phyloP scores from a whole-genome alignment of 2,113 vertebrate genomes.

The Sinosuthora webbiana region DNA sequence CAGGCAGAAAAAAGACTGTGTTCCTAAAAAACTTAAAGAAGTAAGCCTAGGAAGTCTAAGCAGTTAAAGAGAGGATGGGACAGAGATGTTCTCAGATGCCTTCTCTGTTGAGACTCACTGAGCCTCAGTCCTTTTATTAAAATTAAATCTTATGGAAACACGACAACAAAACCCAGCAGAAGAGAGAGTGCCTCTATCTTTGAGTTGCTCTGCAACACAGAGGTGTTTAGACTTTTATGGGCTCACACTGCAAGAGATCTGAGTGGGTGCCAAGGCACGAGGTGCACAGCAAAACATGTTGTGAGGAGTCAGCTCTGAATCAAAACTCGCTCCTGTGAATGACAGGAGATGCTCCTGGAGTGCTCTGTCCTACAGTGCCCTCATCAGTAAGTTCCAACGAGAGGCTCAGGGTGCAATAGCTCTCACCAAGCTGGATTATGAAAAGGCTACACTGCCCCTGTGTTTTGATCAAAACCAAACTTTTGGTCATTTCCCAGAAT shows the following conservation, averaged over 20 bases:
- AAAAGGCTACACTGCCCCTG: background rate
- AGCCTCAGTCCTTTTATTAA: background rate
- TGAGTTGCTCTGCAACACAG: background rate
- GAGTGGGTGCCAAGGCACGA: background rate
- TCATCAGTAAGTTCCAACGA: background rate
- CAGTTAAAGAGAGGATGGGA: background rate
- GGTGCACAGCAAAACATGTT: background rate
- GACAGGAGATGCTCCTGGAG: background rate
- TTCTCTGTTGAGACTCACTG: background rate
- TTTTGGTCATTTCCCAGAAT: background rate
- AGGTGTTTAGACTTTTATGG: background rate
- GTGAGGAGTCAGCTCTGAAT: conserved; percentile 6
- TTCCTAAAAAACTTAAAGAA: background rate
- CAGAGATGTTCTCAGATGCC: background rate
- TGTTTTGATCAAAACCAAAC: background rate
- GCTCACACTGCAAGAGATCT: background rate
- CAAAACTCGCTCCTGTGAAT: background rate
- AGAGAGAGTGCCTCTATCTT: background rate
- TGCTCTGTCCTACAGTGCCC: conserved; percentile 32
- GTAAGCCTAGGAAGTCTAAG: background rate
- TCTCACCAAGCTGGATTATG: background rate
- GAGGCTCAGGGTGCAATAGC: background rate
- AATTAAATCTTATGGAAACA: background rate
- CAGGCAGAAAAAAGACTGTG: background rate
- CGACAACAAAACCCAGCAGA: background rate